phyloP scores from a whole-genome alignment of 2,797 vertebrate species.

The Triplophysa bombifrons region DNA sequence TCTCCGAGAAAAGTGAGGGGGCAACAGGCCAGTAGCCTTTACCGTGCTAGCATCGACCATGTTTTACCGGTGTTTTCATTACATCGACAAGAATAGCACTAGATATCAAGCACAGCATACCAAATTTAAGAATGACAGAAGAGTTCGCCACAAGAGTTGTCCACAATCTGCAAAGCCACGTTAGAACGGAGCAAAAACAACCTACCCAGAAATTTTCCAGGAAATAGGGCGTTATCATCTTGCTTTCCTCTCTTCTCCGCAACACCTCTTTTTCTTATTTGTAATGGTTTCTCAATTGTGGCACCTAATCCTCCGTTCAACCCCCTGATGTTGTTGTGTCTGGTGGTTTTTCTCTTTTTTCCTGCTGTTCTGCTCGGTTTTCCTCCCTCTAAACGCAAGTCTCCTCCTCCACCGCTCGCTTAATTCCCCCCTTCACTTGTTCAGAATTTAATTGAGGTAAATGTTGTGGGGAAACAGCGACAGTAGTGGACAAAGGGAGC shows the following conservation, averaged over 20 bases:
- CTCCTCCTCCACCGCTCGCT: slow-evolving; percentile 70
- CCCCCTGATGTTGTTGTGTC: slow-evolving; percentile 68
- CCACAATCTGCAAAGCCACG: slow-evolving; percentile 62
- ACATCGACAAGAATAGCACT: neutral
- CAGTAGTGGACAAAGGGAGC: slow-evolving; percentile 27
- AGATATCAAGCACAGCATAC: slow-evolving; percentile 51
- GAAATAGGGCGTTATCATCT: slow-evolving; percentile 93
- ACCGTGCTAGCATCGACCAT: neutral
- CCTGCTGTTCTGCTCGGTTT: slow-evolving; percentile 72
- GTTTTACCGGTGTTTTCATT: slow-evolving; percentile 19
- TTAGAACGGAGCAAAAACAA: slow-evolving; percentile 55
- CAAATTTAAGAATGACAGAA: slow-evolving; percentile 48
- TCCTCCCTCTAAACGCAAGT: slow-evolving; percentile 75
- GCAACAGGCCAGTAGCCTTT: slow-evolving; percentile 48
- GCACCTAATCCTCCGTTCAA: slow-evolving; percentile 72
- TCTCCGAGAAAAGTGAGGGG: slow-evolving; percentile 62
- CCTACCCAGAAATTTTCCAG: slow-evolving; percentile 94
- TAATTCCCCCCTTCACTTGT: slow-evolving; percentile 46
- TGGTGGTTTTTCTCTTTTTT: slow-evolving; percentile 68
- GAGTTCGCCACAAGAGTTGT: slow-evolving; percentile 57
- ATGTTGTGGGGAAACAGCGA: slow-evolving; percentile 67
- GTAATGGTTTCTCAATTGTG: slow-evolving; percentile 61
- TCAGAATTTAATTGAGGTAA: neutral
- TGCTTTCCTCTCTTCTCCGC: slow-evolving; percentile 68
- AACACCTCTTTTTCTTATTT: slow-evolving; percentile 54